phyloP scores from a whole-genome alignment of 2,113 vertebrate species.

The Miniopterus natalensis region DNA sequence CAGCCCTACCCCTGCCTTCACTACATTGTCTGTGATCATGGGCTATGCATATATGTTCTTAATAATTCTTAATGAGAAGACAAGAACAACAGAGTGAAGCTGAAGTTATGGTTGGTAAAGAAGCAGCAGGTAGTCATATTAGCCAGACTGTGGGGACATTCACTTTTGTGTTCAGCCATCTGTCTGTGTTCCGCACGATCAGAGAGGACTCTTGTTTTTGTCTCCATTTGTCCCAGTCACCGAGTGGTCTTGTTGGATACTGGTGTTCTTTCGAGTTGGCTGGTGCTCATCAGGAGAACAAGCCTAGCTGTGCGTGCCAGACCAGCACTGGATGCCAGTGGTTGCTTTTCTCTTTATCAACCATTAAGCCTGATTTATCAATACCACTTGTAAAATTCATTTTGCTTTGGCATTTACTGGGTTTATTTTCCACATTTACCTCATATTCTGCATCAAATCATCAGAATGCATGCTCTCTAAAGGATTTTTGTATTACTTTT shows the following conservation, averaged over 20 bases:
- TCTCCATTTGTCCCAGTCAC: neutral
- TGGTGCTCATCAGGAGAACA: neutral
- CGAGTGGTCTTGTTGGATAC: neutral
- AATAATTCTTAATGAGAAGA: neutral
- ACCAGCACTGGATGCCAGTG: neutral
- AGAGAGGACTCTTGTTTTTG: conserved; percentile 13
- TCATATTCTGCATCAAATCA: conserved; percentile 16
- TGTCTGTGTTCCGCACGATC: neutral
- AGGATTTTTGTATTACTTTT: conserved; percentile 10
- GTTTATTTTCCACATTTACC: conserved; percentile 34
- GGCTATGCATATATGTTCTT: neutral
- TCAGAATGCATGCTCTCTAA: neutral
- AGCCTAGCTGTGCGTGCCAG: neutral
- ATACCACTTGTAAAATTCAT: conserved; percentile 7
- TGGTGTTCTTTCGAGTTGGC: neutral
- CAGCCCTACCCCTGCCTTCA: neutral
- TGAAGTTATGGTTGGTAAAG: neutral
- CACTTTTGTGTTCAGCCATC: neutral
- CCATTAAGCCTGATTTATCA: neutral
- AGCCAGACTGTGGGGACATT: neutral
- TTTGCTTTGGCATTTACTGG: neutral
- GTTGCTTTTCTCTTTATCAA: neutral
- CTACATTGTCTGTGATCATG: neutral
- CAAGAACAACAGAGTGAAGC: neutral
- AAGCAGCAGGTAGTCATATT: neutral